These are phyloP conservation scores for Camponotus floridanus DNA, from an alignment of 1,140 invertebrate species.

Conservation along the genomic window DNA sequence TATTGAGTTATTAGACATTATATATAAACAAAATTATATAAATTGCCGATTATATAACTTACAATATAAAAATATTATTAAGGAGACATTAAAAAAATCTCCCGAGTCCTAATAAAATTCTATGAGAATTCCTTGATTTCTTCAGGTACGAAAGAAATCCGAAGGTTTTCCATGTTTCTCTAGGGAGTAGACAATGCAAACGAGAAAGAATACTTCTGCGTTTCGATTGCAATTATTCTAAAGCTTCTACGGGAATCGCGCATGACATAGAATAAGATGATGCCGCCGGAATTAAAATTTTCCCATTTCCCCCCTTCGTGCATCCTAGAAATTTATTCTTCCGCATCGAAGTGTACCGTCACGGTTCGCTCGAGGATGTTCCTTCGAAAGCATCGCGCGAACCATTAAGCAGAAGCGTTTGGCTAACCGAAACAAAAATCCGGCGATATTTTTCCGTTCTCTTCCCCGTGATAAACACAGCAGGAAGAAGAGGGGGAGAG, in stretches of 20 bases:
- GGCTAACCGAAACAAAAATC: conserved; percentile 86
- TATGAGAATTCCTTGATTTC: too few species aligned
- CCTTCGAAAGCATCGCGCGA: conserved; percentile 77
- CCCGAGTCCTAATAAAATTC: too few species aligned
- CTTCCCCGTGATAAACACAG: conserved; percentile 33
- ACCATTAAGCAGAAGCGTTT: conserved; percentile 85
- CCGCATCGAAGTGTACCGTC: conserved; percentile 32
- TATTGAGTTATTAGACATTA: too few species aligned
- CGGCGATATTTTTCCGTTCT: conserved; percentile 82
- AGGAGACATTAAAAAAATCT: too few species aligned
- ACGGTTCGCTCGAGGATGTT: conserved; percentile 51
- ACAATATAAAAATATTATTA: too few species aligned
- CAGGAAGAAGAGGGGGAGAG: too few species aligned
- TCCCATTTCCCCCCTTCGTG: conserved; percentile 45
- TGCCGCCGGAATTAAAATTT: conserved; percentile 25
- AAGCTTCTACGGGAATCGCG: neutral
- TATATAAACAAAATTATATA: too few species aligned
- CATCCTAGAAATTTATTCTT: conserved; percentile 74
- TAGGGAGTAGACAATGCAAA: too few species aligned
- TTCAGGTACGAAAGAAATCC: too few species aligned
- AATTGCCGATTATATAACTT: too few species aligned
- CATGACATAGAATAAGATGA: conserved; percentile 20
- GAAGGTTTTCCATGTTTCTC: too few species aligned
- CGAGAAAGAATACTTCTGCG: neutral
- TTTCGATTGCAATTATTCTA: neutral